A percentile compares a stretch with the other conserved stretches of the same genome.
Conservation (phyloP, 2,888 invertebrate species). For the Pandemis corylana region DNA sequence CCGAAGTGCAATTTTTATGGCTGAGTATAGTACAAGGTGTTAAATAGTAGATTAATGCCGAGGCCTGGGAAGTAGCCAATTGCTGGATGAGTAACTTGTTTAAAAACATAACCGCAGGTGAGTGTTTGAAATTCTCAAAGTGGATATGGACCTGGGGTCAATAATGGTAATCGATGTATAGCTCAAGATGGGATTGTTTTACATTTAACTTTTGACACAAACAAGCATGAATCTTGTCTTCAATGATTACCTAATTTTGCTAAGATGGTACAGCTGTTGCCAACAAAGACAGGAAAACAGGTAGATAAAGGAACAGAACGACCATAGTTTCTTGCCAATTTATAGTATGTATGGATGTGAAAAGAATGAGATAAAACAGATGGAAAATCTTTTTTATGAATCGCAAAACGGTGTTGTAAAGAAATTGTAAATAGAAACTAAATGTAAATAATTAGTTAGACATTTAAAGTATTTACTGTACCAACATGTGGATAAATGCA, state of each 20-base stretch:
- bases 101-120: too few relatives aligned
- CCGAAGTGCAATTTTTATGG: too few relatives aligned
- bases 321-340: neutral
- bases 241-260: too few relatives aligned
- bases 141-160: neutral
- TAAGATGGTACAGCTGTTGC: too few relatives aligned
- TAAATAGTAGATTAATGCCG: too few relatives aligned
- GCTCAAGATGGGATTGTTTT: conserved; percentile 21
- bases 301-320: too few relatives aligned
- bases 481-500: conserved; percentile 46
- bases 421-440: conserved; percentile 25
- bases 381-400: neutral
- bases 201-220: neutral
- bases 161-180: conserved; percentile 5
- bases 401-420: neutral
- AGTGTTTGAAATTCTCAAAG: neutral
- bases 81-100: too few relatives aligned
- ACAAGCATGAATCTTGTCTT: neutral
- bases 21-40: too few relatives aligned
- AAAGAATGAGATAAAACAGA: neutral
- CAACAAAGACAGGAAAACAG: too few relatives aligned
- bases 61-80: too few relatives aligned
- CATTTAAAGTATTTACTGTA: conserved; percentile 37
- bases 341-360: neutral
- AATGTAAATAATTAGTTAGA: conserved; percentile 33